phyloP scores from a whole-genome alignment of 2,113 vertebrate species.

The Arothron firmamentum region DNA sequence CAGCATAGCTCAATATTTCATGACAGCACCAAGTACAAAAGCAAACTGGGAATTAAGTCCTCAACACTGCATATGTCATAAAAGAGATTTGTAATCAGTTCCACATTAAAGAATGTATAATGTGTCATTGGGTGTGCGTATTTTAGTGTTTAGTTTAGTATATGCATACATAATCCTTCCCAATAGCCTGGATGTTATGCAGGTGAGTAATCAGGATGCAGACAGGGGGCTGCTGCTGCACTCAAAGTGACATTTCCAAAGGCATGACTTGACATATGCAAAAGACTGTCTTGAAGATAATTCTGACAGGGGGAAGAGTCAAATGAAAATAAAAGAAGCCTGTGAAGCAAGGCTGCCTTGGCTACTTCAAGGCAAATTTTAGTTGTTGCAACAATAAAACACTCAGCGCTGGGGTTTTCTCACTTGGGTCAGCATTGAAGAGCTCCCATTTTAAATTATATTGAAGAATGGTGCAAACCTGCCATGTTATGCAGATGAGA shows the following conservation, averaged over 20 bases:
- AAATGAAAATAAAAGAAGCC: conserved; percentile 18
- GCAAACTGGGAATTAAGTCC: conserved; percentile 31
- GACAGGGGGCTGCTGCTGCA: conserved; percentile 41
- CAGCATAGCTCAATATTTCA: conserved; percentile 11
- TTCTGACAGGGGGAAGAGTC: conserved; percentile 29
- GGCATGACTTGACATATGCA: conserved; percentile 68
- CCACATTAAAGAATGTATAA: conserved; percentile 35
- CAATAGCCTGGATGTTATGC: conserved; percentile 44
- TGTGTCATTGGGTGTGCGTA: conserved; percentile 33
- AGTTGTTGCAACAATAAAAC: conserved; percentile 23
- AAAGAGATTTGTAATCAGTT: conserved; percentile 26
- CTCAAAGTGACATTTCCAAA: conserved; percentile 70
- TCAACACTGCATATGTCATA: conserved; percentile 2
- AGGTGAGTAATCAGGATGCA: conserved; percentile 61
- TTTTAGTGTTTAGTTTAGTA: conserved; percentile 54
- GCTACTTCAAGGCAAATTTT: conserved; percentile 34
- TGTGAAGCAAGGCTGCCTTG: conserved; percentile 31
- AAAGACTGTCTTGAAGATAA: conserved; percentile 42
- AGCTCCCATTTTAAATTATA: conserved; percentile 40
- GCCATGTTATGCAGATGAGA: conserved; percentile 35
- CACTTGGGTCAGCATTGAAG: conserved; percentile 50
- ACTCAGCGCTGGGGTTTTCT: conserved; percentile 37
- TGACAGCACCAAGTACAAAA: conserved; percentile 24
- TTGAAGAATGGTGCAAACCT: conserved; percentile 22
- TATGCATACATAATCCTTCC: conserved; percentile 46